A percentile compares a stretch with the other conserved stretches of the same genome.
phyloP scores from a whole-genome alignment of 1,140 invertebrate genomes.

The Aphidius ervi region DNA sequence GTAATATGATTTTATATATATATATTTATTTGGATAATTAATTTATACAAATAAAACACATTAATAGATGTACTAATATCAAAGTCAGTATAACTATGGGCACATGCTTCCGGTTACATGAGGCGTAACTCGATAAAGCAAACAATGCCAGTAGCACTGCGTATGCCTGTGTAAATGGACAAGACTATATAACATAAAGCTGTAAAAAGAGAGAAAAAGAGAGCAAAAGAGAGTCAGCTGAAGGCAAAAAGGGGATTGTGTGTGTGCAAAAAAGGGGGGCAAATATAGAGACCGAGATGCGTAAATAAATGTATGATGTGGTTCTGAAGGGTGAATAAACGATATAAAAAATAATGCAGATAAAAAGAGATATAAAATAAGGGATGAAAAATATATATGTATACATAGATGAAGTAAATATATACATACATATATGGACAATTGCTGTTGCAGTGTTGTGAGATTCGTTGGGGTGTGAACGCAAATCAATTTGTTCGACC shows the following conservation, averaged over 20 bases:
- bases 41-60: not conserved
- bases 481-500: slow-evolving; percentile 53
- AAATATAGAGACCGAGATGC: slow-evolving; percentile 41
- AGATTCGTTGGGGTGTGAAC: slow-evolving; percentile 49
- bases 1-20: slow-evolving; percentile 25
- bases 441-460: slow-evolving; percentile 20
- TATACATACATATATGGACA: slow-evolving; percentile 22
- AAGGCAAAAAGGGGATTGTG: not conserved
- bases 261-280: not conserved
- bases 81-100: slow-evolving; percentile 36
- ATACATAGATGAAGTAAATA: slow-evolving; percentile 20
- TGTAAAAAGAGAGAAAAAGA: not conserved
- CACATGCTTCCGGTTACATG: slow-evolving; percentile 45
- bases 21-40: not conserved
- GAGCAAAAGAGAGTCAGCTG: not conserved
- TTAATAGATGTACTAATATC: slow-evolving; percentile 2
- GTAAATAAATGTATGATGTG: slow-evolving; percentile 53
- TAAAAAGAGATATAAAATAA: slow-evolving; percentile 10
- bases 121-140: slow-evolving; percentile 48
- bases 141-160: slow-evolving; percentile 38
- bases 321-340: slow-evolving; percentile 47
- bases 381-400: slow-evolving; percentile 16
- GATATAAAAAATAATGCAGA: no score
- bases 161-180: not conserved
- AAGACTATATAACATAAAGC: not conserved